Evolutionary conservation across 2,888 invertebrate genomes (phyloP).

Genomic region (Dendrolimus houi): DNA sequence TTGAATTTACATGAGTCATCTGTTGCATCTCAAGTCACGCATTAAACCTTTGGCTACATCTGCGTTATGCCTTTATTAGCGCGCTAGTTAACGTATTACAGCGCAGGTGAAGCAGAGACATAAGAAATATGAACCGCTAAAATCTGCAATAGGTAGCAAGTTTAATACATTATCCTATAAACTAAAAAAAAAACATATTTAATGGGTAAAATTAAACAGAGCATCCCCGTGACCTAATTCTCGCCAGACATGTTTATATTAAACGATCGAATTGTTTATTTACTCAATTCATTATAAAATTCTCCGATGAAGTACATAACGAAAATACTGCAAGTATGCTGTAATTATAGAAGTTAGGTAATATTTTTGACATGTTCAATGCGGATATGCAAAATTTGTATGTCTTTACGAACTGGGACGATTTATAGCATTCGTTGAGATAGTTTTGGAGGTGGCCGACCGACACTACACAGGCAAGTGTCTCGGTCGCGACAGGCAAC

Average conservation of each 20-base stretch:
- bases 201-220: slow-evolving; percentile 25
- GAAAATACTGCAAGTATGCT: neutral
- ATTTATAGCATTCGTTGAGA: no score
- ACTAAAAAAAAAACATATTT: slow-evolving; percentile 6
- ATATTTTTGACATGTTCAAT: neutral
- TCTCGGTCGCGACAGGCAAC: no score
- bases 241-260: slow-evolving; percentile 28
- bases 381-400: neutral
- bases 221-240: slow-evolving; percentile 29
- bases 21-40: no score
- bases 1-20: no score
- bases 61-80: no score
- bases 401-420: neutral
- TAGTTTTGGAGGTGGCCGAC: no score
- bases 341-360: neutral
- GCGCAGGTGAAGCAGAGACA: no score
- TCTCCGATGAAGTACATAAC: neutral
- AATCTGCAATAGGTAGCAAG: neutral
- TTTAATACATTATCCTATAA: neutral
- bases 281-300: neutral
- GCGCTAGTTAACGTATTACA: no score
- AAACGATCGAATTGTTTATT: slow-evolving; percentile 3
- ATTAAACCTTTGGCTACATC: no score
- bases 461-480: no score
- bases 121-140: neutral